phyloP scores from a whole-genome alignment of 1,140 invertebrate genomes.

The Campoletis sonorensis region DNA sequence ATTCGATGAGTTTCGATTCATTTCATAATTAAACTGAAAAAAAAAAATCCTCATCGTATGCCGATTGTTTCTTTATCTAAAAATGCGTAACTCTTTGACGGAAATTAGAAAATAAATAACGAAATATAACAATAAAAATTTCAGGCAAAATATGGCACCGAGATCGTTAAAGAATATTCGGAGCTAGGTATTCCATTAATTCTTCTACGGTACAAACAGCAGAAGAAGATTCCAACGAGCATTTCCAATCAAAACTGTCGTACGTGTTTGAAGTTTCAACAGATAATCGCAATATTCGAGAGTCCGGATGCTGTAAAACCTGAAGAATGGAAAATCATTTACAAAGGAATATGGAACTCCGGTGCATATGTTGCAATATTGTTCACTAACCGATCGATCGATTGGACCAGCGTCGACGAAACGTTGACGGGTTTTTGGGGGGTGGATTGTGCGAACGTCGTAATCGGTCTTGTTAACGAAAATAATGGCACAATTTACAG shows the following conservation, averaged over 20 bases:
- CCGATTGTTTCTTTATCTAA: too few relatives aligned
- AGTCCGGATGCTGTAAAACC: neutral
- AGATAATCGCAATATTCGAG: slow-evolving; percentile 26
- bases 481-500: slow-evolving; percentile 12
- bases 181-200: too few relatives aligned
- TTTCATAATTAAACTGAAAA: too few relatives aligned
- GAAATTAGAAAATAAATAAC: too few relatives aligned
- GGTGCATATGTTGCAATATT: slow-evolving; percentile 17
- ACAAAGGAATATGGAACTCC: slow-evolving; percentile 20
- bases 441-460: slow-evolving; percentile 38
- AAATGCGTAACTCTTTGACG: too few relatives aligned
- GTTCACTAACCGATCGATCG: neutral
- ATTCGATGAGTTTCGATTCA: too few relatives aligned
- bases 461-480: neutral
- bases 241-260: neutral
- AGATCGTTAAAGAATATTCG: too few relatives aligned
- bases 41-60: too few relatives aligned
- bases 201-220: too few relatives aligned
- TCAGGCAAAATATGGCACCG: too few relatives aligned
- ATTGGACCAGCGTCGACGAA: neutral
- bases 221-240: too few relatives aligned
- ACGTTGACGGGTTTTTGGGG: slow-evolving; percentile 45
- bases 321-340: slow-evolving; percentile 20
- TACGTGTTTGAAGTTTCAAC: neutral
- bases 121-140: too few relatives aligned